Conservation (phyloP, 2,113 vertebrate genomes). For the Oriolus oriolus region DNA sequence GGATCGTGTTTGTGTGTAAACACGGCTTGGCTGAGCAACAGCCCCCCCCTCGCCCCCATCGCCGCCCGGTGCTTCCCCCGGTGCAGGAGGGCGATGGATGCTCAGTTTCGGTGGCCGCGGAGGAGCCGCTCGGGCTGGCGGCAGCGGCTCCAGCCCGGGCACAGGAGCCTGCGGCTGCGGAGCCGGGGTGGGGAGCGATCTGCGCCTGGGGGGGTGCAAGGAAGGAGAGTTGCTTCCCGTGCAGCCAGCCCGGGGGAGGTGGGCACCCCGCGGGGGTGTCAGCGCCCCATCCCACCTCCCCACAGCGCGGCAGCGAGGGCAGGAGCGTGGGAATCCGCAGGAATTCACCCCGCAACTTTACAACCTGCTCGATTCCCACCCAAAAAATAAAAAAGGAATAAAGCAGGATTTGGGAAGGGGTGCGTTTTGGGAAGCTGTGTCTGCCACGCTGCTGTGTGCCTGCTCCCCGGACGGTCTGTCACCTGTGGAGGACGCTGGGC, state of each 20-base stretch:
- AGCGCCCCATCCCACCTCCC: background rate
- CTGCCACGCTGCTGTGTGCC: background rate
- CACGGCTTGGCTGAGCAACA: background rate
- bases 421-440: background rate
- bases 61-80: background rate
- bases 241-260: background rate
- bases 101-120: background rate
- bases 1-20: background rate
- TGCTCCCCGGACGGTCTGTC: background rate
- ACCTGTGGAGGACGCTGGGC: constrained; percentile 69
- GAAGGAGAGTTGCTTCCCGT: background rate
- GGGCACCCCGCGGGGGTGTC: background rate
- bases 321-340: background rate
- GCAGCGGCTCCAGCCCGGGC: background rate
- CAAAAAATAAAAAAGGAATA: background rate
- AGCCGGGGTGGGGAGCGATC: background rate
- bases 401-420: background rate
- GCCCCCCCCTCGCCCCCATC: background rate
- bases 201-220: background rate
- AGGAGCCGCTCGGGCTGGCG: background rate
- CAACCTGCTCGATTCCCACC: background rate
- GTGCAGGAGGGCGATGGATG: background rate
- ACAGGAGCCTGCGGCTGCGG: background rate
- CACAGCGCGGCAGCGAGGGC: background rate
- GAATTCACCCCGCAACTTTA: constrained; percentile 40